Evolutionary conservation across 2,888 invertebrate species (phyloP), one percentile per base, ranked within the genome.

Genomic region (Ernsta delagoae): DNA sequence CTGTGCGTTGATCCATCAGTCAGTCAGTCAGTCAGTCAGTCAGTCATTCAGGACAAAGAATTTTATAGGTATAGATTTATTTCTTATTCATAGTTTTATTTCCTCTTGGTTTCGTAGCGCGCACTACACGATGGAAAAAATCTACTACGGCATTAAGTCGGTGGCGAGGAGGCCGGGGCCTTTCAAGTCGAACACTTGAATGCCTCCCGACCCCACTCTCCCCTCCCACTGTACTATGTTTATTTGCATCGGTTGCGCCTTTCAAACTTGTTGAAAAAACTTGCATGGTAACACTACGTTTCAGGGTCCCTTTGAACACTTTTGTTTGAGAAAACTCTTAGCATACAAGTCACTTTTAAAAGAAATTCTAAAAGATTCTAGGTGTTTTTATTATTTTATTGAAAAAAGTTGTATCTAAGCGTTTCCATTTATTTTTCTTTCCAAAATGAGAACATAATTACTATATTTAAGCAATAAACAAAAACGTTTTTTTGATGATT

Each of bases 211-310:
- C 69, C 82, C 82, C 76, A 76, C 71, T 74, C 77, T 72, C 70
- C 75, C 71, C 77, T 75, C 73, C 65, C 77, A 71, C 75, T 75
- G 77, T 78, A 82, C 86, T 85, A 84, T 89, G 86, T 88, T 90
- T 89, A 89, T 92, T 90, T 91, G 89, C 89, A 88, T 90, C 82
- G 79, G 83, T 86, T 86, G 85, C 81, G 81, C 82, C 82, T 79
- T 83, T 77, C 73, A 75, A 74, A 72, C 73, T 77, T 74, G 71
- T 77, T 75, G 74, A 72, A 80, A 50, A 80, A 80, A 73, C 68
- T 67, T 71, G 69, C 69, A 71, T 68, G 24, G 54, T 56, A 31
- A 62, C 66, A 54, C 60, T 61, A 66, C 53, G 60, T 67, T 60
- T 56, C 60, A 56, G 24, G 24, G 24, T 24, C 24, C 24, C 24